phyloP scores from a whole-genome alignment of 1,140 invertebrate genomes.

The Teleogryllus occipitalis region DNA sequence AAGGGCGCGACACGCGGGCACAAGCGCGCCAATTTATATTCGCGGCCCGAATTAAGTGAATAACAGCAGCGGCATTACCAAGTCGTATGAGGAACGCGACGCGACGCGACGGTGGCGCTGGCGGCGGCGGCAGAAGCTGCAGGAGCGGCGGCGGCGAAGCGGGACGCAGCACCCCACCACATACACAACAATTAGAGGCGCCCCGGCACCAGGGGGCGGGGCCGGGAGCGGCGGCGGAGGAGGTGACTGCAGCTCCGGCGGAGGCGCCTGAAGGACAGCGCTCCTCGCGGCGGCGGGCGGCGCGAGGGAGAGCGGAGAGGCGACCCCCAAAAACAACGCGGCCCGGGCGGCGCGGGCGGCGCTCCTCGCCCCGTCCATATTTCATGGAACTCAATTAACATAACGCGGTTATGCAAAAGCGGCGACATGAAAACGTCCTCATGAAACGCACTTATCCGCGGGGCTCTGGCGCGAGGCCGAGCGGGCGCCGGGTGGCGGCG shows the following conservation, averaged over 20 bases:
- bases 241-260: too few relatives aligned
- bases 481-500: too few relatives aligned
- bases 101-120: too few relatives aligned
- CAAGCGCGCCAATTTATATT: neutral
- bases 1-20: neutral
- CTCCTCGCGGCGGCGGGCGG: too few relatives aligned
- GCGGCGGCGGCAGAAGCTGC: too few relatives aligned
- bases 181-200: neutral
- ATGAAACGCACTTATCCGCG: neutral
- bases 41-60: neutral
- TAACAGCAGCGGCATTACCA: neutral
- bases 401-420: slow-evolving; percentile 3
- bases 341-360: too few relatives aligned
- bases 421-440: slow-evolving; percentile 2
- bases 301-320: too few relatives aligned
- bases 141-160: too few relatives aligned
- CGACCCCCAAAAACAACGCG: neutral
- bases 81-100: neutral
- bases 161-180: neutral
- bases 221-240: too few relatives aligned
- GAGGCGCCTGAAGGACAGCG: too few relatives aligned
- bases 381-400: neutral
- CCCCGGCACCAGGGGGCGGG: too few relatives aligned
- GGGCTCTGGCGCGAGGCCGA: neutral
- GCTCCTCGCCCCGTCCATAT: neutral